Evolutionary conservation across 2,113 vertebrate genomes (phyloP), one percentile per base, ranked within the genome.

Genomic region (Thinocorus orbignyianus): DNA sequence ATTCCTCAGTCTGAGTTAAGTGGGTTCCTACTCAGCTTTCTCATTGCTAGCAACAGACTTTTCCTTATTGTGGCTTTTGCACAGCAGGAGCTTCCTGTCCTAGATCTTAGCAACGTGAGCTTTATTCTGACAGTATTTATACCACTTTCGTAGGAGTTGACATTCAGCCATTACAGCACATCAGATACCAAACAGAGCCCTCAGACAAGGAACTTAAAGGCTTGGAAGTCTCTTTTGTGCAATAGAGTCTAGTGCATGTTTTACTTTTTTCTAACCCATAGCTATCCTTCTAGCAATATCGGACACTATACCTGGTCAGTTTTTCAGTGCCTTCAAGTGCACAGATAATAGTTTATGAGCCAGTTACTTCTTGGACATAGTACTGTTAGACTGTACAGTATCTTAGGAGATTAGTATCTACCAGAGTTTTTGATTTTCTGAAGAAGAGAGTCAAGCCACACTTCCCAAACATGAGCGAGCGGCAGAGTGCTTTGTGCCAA

Each of bases 81-180:
- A 0, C 74, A 90, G 86, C 87, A 90, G 55, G 71, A 89, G 51
- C 37, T 94, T 89, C 91, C 90, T 64, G 86, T 25, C 88, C 93
- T 22, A 89, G 46, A 89, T 92, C 69, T 68, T 37, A 42, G 58
- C 70, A 85, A 72, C 71, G 54, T 5, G 19, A 90, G 90, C 44
- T 83, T 76, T 81, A 65, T 91, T 81, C 88, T 83, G 70, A 61
- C 77, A 85, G 77, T n/a, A 68, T 85, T 91, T 64, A 46, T 83
- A 51, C 62, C 61, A 49, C 66, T 93, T 74, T 19, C 41, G 54
- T 24, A 44, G 17, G 41, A 81, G 86, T 3, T 96, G 90, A 88
- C 13, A 26, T 86, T 30, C 51, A 86, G 60, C 74, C 55, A 82
- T 71, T 89, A 81, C 71, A 77, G 64, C 52, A 42, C 57, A 58